phyloP scores from a whole-genome alignment of 2,797 vertebrate genomes.

The Enteromius afrohamiltoni region DNA sequence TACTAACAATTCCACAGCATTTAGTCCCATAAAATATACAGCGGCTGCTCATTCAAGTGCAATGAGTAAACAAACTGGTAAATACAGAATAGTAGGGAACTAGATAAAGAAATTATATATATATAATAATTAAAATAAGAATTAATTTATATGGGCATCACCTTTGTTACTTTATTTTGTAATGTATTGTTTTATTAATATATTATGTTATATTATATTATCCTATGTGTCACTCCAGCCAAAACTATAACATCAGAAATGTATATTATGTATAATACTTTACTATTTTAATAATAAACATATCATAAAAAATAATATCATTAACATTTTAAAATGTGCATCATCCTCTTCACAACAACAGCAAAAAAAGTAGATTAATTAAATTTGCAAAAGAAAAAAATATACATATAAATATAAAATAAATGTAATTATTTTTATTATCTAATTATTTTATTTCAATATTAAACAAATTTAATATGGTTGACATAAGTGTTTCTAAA shows the following conservation, averaged over 20 bases:
- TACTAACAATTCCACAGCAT: constrained; percentile 27
- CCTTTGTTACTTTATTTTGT: too few species aligned
- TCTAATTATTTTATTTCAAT: not conserved
- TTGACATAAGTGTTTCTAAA: too few species aligned
- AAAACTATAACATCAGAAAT: too few species aligned
- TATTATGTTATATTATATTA: too few species aligned
- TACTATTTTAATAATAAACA: not conserved
- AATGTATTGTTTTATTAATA: too few species aligned
- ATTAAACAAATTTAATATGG: not conserved
- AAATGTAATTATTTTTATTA: too few species aligned
- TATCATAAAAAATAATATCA: not conserved
- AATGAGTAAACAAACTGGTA: not conserved
- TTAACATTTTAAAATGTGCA: not conserved
- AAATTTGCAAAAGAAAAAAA: too few species aligned
- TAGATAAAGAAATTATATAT: not conserved
- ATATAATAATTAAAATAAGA: too few species aligned
- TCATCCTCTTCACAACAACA: not conserved
- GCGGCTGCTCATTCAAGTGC: not conserved
- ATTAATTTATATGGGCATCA: too few species aligned
- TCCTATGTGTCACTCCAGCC: too few species aligned
- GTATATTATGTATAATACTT: not conserved
- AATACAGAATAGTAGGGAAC: not conserved
- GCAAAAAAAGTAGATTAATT: not conserved
- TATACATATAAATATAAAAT: too few species aligned
- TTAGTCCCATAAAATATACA: not conserved